Percentiles rank a stretch among this genome's conserved stretches.
phyloP scores from a whole-genome alignment of 2,113 vertebrate genomes.

The Suncus etruscus region DNA sequence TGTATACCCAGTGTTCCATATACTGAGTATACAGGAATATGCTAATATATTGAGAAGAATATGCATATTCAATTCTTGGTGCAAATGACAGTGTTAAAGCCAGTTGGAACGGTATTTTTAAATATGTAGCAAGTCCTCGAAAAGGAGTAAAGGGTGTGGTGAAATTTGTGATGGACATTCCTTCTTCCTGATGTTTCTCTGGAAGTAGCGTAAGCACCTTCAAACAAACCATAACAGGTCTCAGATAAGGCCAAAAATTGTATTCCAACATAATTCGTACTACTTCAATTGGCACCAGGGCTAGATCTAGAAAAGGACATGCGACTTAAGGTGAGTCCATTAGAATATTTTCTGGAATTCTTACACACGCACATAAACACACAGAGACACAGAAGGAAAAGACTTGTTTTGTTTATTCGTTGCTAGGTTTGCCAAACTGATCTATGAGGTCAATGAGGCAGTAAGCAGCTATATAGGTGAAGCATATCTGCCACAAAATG shows the following conservation, averaged over 20 bases:
- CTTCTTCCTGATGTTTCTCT: neutral
- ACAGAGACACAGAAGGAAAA: neutral
- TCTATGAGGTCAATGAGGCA: neutral
- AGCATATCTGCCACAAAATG: neutral
- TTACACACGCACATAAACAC: neutral
- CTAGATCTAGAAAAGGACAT: neutral
- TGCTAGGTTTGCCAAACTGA: neutral
- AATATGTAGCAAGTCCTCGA: neutral
- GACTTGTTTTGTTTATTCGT: neutral
- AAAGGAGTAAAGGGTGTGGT: neutral
- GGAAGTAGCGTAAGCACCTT: neutral
- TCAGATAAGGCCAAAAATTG: neutral
- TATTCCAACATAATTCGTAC: too few species aligned
- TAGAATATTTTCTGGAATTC: slow-evolving; percentile 16
- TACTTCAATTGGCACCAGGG: neutral
- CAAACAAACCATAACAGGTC: neutral
- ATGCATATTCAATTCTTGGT: neutral
- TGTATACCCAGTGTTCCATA: neutral
- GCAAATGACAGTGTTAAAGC: neutral
- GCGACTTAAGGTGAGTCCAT: neutral
- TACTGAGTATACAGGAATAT: neutral
- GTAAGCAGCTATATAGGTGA: neutral
- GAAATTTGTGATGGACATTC: neutral
- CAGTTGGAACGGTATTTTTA: neutral
- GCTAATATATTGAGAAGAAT: neutral